phyloP scores from a whole-genome alignment of 2,797 vertebrate species.

The Numenius phaeopus region DNA sequence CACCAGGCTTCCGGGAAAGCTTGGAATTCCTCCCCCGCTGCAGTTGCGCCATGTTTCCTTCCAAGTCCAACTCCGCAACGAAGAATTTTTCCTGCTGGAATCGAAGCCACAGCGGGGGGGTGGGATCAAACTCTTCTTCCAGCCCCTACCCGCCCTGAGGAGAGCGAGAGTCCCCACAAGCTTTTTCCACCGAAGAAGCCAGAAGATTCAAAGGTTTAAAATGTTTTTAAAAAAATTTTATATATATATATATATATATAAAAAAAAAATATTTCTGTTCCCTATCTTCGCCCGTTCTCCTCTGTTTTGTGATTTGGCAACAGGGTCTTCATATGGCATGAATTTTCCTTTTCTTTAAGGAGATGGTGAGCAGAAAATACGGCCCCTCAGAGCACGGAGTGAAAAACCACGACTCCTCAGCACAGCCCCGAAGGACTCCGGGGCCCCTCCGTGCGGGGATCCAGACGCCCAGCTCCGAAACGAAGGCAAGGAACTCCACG shows the following conservation, averaged over 20 bases:
- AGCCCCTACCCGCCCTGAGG: background rate
- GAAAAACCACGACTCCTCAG: background rate
- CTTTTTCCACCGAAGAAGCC: background rate
- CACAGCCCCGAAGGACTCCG: background rate
- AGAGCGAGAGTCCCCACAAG: background rate
- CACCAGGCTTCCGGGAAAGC: background rate
- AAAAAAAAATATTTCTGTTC: background rate
- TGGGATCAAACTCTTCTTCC: background rate
- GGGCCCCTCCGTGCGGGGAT: background rate
- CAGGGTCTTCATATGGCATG: background rate
- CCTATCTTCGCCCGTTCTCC: background rate
- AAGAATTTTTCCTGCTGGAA: background rate
- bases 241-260: background rate
- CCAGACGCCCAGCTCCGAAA: background rate
- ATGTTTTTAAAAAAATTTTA: background rate
- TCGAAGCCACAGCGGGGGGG: accelerated
- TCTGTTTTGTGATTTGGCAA: background rate
- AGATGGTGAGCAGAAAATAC: accelerated
- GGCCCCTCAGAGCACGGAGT: background rate
- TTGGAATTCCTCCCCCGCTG: background rate
- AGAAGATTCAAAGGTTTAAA: background rate
- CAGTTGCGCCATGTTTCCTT: background rate
- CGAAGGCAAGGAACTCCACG: accelerated
- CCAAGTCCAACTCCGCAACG: background rate
- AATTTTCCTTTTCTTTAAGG: background rate